Conservation (phyloP, 2,113 vertebrate genomes). For the Terrapene triunguis region DNA sequence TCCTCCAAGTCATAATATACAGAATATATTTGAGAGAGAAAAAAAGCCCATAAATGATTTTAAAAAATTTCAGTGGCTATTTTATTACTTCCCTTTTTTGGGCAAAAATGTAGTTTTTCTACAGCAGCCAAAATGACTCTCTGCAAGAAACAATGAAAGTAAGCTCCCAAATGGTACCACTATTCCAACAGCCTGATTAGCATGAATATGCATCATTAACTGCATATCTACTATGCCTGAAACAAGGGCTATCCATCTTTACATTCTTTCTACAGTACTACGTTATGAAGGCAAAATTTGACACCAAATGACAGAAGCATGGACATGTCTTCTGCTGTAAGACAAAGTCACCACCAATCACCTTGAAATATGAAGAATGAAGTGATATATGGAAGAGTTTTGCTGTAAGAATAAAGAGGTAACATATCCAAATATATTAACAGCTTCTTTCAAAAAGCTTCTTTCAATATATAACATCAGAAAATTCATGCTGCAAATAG, state of each 20-base stretch:
- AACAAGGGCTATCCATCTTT: constrained; percentile 42
- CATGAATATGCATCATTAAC: constrained; percentile 21
- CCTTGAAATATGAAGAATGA: constrained; percentile 29
- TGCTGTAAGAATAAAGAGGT: background rate
- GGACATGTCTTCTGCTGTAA: background rate
- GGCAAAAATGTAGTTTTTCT: constrained; percentile 8
- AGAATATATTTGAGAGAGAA: background rate
- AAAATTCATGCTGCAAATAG: background rate
- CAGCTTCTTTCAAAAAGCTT: background rate
- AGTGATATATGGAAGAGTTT: background rate
- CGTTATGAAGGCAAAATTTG: constrained; percentile 29
- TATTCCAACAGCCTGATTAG: background rate
- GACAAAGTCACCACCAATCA: background rate
- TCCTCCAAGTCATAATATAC: background rate
- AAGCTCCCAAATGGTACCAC: constrained; percentile 14
- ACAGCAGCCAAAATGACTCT: background rate
- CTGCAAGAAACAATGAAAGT: constrained; percentile 3
- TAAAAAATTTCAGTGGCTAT: too few relatives aligned
- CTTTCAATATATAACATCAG: background rate
- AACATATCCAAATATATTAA: background rate
- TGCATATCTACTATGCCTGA: background rate
- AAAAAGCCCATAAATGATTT: background rate
- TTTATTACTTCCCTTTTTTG: background rate
- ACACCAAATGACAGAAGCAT: background rate
- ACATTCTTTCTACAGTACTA: background rate